Percentiles rank a stretch among this genome's conserved stretches.
Evolutionary conservation across 2,888 invertebrate species (phyloP).

Genomic region (Ypsolopha scabrella): DNA sequence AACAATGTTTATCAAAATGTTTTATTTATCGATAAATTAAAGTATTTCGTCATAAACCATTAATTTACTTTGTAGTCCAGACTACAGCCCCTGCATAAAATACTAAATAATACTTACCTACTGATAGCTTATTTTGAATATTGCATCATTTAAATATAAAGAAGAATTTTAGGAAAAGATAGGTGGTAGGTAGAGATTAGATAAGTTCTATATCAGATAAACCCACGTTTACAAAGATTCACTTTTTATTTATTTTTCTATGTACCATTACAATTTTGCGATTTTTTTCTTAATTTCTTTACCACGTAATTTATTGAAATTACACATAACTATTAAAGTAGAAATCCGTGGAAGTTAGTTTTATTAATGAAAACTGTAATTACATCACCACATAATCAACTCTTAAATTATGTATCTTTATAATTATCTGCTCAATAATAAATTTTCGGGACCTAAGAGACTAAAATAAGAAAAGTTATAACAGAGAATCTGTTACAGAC

Average conservation of each 20-base stretch:
- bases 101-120: too few species aligned
- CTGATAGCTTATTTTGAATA: not conserved
- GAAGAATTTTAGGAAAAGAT: not conserved
- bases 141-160: not conserved
- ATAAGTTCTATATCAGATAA: conserved; percentile 23
- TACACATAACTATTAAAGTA: conserved; percentile 66
- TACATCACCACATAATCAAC: conserved; percentile 54
- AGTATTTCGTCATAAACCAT: conserved; percentile 2
- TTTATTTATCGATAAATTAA: not conserved
- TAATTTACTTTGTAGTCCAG: not conserved
- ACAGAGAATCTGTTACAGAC: conserved; percentile 32
- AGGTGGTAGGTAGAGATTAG: not conserved
- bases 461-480: conserved; percentile 49
- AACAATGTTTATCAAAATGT: too few species aligned
- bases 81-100: too few species aligned
- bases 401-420: conserved; percentile 53
- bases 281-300: conserved; percentile 56
- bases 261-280: conserved; percentile 65
- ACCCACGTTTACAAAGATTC: conserved; percentile 61
- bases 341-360: conserved; percentile 64
- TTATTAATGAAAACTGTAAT: conserved; percentile 62
- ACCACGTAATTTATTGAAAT: conserved; percentile 53
- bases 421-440: conserved; percentile 55
- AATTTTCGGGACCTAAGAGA: conserved; percentile 53
- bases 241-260: conserved; percentile 67